phyloP scores from a whole-genome alignment of 2,797 vertebrate species.

The Malacoraja senta region DNA sequence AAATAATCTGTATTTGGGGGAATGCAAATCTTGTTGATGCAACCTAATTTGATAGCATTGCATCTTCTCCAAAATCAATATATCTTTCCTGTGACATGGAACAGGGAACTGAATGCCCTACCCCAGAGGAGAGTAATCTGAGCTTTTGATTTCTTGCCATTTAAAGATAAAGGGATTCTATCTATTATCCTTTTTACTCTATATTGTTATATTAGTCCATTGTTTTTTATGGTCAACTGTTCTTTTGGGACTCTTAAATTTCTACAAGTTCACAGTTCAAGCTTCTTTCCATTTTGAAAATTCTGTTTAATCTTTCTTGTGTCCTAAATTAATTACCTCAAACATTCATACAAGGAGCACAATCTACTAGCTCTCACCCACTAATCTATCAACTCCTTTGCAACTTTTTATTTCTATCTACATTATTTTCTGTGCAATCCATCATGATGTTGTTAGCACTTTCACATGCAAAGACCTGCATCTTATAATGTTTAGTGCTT shows the following conservation, averaged over 20 bases:
- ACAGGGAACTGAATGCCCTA: background rate
- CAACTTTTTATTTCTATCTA: background rate
- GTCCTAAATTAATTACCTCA: background rate
- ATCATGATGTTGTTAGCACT: background rate
- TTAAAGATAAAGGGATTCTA: background rate
- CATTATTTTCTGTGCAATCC: background rate
- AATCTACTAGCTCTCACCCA: background rate
- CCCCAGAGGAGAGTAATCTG: too few relatives aligned
- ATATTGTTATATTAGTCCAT: background rate
- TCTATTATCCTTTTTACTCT: background rate
- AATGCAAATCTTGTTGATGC: background rate
- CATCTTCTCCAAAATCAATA: background rate
- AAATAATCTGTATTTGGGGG: background rate
- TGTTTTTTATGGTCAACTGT: background rate
- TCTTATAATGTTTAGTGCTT: background rate
- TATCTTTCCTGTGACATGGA: background rate
- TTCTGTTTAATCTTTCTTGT: background rate
- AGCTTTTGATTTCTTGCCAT: background rate
- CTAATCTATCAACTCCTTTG: background rate
- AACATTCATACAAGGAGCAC: background rate
- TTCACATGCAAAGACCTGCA: background rate
- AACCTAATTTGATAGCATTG: background rate
- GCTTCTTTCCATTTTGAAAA: background rate
- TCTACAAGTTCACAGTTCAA: background rate
- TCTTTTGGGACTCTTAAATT: background rate